A percentile compares a stretch with the other conserved stretches of the same genome.
Evolutionary conservation across 2,113 vertebrate species (phyloP).

Genomic region (Gopherus evgoodei): DNA sequence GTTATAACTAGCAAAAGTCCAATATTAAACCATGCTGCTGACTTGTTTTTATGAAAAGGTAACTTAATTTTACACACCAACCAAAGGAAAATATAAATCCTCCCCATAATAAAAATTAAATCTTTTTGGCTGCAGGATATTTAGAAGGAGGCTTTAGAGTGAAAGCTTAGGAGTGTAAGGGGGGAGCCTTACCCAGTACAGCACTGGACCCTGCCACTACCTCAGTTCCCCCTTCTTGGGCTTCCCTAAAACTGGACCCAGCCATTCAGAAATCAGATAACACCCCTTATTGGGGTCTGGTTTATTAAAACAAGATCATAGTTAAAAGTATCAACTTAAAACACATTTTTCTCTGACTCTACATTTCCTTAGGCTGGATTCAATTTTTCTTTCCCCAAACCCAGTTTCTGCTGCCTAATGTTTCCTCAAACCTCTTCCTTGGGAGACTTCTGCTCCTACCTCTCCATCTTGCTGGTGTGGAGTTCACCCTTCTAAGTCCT

Average conservation of each 20-base stretch:
- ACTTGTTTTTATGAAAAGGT: neutral
- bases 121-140: neutral
- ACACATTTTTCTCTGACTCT: neutral
- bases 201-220: neutral
- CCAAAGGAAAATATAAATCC: neutral
- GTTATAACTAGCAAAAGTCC: neutral
- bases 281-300: neutral
- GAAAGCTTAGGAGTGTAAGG: neutral
- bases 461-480: neutral
- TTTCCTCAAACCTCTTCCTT: neutral
- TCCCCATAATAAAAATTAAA: neutral
- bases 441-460: neutral
- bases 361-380: neutral
- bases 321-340: neutral
- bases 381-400: neutral
- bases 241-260: neutral
- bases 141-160: neutral
- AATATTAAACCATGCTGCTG: neutral
- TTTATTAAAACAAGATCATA: neutral
- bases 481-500: neutral
- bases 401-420: neutral
- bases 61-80: neutral
- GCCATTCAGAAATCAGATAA: neutral
- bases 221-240: neutral
- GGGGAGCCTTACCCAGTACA: neutral